A percentile compares a stretch with the other conserved stretches of the same genome.
Conservation (phyloP, 2,797 vertebrate species). For the Fistularia tabacaria region DNA sequence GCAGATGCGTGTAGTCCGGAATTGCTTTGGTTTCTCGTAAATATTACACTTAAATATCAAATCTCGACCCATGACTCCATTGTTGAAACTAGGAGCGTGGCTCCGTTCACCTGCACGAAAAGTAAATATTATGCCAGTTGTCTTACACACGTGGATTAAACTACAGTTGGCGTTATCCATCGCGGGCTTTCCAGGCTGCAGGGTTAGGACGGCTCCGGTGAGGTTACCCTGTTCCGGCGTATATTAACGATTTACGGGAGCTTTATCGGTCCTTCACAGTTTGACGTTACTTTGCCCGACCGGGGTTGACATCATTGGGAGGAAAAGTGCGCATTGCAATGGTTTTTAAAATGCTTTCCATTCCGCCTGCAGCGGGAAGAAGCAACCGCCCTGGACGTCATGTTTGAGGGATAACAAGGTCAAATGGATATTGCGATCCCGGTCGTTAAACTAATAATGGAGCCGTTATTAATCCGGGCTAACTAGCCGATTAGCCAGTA, state of each 20-base stretch:
- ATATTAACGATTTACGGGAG: conserved; percentile 1
- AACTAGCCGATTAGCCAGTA: conserved; percentile 30
- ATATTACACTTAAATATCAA: too few species aligned
- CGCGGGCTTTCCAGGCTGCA: not conserved
- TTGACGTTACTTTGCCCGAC: not conserved
- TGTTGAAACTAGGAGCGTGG: too few species aligned
- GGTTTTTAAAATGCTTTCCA: too few species aligned
- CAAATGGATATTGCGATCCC: not conserved
- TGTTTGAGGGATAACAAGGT: not conserved
- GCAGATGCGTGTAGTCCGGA: too few species aligned
- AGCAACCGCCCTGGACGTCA: too few species aligned
- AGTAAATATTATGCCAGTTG: not conserved
- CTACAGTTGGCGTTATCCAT: not conserved
- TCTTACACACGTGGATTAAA: conserved; percentile 4
- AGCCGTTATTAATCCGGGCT: conserved; percentile 14
- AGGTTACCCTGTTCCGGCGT: conserved; percentile 2
- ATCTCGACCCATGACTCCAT: too few species aligned
- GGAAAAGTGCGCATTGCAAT: too few species aligned
- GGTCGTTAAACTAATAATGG: not conserved
- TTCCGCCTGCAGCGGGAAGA: too few species aligned
- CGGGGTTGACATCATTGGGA: conserved; percentile 6
- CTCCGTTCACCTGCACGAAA: not conserved
- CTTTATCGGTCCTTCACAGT: not conserved
- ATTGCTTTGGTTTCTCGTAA: too few species aligned
- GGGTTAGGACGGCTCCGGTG: conserved; percentile 2